Percentiles rank a stretch among this genome's conserved stretches.
phyloP scores from a whole-genome alignment of 2,113 vertebrate species.

The Oreotrochilus melanogaster region DNA sequence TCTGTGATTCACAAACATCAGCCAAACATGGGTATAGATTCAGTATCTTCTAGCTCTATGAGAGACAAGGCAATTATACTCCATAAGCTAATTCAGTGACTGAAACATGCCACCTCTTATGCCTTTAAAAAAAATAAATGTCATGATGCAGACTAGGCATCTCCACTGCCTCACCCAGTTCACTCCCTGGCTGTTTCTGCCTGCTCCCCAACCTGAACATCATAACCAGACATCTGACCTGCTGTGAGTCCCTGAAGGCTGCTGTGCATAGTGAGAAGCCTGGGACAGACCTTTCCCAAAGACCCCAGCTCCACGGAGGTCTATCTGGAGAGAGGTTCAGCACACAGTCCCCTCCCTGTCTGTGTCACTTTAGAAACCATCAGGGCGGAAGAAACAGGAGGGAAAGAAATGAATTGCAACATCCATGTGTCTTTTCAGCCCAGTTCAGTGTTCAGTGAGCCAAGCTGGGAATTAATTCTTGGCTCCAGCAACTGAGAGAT shows the following conservation, averaged over 20 bases:
- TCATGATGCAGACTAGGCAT: neutral
- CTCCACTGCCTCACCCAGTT: neutral
- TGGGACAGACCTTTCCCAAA: neutral
- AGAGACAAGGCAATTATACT: neutral
- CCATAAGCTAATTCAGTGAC: neutral
- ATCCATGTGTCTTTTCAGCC: neutral
- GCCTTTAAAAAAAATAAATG: neutral
- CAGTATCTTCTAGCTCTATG: neutral
- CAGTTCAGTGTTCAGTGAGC: neutral
- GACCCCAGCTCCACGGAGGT: accelerated
- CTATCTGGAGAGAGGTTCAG: neutral
- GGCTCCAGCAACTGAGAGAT: neutral
- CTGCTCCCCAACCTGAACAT: neutral
- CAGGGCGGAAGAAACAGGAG: neutral
- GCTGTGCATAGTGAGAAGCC: neutral
- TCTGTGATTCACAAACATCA: neutral
- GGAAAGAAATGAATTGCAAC: neutral
- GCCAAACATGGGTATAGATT: neutral
- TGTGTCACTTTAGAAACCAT: neutral
- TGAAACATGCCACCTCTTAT: neutral
- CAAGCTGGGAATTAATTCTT: neutral
- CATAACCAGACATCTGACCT: accelerated
- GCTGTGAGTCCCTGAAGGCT: neutral
- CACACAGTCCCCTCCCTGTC: neutral
- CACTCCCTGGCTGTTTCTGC: accelerated